These are phyloP conservation scores for Epinotia nisella DNA, from an alignment of 2,888 invertebrate genomes.

Conservation along the genomic window DNA sequence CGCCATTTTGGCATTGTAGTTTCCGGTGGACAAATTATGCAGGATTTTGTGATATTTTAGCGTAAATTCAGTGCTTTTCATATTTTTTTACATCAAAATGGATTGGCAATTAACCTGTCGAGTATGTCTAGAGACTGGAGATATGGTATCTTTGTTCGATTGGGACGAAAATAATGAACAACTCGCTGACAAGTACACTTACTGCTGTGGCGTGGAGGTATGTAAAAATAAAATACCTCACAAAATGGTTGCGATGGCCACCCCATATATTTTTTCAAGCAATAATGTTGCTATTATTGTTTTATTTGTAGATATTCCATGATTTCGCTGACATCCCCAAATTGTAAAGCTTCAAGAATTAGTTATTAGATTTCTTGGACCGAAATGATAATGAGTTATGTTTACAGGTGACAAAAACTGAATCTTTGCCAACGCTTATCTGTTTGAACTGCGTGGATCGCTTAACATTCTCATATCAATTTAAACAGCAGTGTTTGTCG, in stretches of 20 bases:
- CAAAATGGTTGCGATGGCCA: conserved; percentile 85
- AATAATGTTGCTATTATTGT: conserved; percentile 83
- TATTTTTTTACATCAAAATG: conserved; percentile 63
- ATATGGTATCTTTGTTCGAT: conserved; percentile 83
- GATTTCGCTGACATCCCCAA: conserved; percentile 80
- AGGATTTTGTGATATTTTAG: conserved; percentile 58
- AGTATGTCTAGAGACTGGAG: conserved; percentile 80
- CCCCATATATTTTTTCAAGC: conserved; percentile 78
- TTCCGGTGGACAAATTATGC: conserved; percentile 67
- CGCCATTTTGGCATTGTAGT: conserved; percentile 64
- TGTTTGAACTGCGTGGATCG: conserved; percentile 81
- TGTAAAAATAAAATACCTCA: conserved; percentile 76
- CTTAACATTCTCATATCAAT: conserved; percentile 78
- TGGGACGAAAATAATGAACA: conserved; percentile 84
- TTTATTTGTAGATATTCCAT: conserved; percentile 66
- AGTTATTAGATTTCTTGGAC: conserved; percentile 48
- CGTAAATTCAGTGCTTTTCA: conserved; percentile 42
- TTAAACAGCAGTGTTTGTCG: conserved; percentile 79
- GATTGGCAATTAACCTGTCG: conserved; percentile 84
- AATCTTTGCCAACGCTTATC: conserved; percentile 79
- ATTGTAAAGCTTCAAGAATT: conserved; percentile 51
- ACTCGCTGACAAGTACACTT: conserved; percentile 80
- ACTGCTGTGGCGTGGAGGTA: conserved; percentile 81
- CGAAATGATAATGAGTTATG: conserved; percentile 26
- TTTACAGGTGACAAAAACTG: conserved; percentile 77